Evolutionary conservation across 2,113 vertebrate genomes (phyloP).

Genomic region (Paradoxurus hermaphroditus): DNA sequence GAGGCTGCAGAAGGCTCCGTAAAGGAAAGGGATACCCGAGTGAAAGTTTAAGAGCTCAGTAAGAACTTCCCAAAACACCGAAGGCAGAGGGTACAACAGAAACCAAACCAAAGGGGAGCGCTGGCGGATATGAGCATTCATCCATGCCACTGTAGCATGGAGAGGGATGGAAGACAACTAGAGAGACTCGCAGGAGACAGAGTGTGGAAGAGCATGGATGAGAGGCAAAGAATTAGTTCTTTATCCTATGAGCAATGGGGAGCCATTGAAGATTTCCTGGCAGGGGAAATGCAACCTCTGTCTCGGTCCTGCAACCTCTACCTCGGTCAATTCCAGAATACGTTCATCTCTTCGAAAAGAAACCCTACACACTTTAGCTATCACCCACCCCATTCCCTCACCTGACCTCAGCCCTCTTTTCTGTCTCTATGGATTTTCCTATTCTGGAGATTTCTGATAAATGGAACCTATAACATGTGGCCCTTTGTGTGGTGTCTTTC

Average conservation of each 20-base stretch:
- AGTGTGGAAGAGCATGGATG: neutral
- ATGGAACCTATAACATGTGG: neutral
- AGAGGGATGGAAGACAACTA: neutral
- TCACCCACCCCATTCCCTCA: too few species aligned
- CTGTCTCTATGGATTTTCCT: neutral
- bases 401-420: neutral
- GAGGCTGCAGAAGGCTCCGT: neutral
- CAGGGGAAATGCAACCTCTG: too few species aligned
- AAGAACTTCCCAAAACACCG: neutral
- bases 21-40: neutral
- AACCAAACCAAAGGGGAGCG: neutral
- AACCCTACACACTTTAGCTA: neutral
- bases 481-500: neutral
- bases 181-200: neutral
- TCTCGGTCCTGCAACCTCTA: neutral
- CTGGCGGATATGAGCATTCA: neutral
- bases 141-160: rapidly evolving
- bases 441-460: neutral
- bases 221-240: neutral
- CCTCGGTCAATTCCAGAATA: neutral
- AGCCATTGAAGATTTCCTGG: neutral
- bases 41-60: neutral
- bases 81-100: neutral
- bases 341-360: neutral
- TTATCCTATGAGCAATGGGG: neutral